Conservation (phyloP, 2,113 vertebrate species). For the Serilophus lunatus region DNA sequence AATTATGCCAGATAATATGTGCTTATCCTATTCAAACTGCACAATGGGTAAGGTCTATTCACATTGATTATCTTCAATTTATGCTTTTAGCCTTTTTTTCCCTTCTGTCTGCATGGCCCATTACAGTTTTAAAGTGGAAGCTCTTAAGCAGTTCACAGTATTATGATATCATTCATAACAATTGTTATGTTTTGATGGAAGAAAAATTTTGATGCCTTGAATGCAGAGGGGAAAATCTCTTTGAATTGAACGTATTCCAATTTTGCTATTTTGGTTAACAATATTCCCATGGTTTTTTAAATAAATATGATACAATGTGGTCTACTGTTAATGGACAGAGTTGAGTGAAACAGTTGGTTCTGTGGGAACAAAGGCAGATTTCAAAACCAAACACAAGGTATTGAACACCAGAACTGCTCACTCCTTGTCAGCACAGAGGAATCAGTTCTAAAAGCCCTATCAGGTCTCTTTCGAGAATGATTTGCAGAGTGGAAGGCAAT, state of each 20-base stretch:
- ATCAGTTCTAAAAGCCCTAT: neutral
- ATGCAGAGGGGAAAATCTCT: slow-evolving; percentile 17
- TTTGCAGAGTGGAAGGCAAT: neutral
- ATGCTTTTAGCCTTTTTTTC: slow-evolving; percentile 68
- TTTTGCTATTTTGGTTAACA: slow-evolving; percentile 48
- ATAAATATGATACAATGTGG: slow-evolving; percentile 22
- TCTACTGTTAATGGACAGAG: slow-evolving; percentile 22
- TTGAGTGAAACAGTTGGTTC: neutral
- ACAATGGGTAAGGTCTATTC: slow-evolving; percentile 73
- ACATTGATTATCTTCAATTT: slow-evolving; percentile 74
- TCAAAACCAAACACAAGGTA: neutral
- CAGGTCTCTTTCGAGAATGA: neutral
- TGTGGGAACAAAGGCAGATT: slow-evolving; percentile 5
- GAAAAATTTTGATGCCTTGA: slow-evolving; percentile 65
- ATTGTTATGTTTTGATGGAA: slow-evolving; percentile 69
- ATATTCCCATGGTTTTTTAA: slow-evolving; percentile 18
- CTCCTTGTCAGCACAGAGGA: neutral
- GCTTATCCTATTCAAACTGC: slow-evolving; percentile 72
- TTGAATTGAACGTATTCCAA: neutral
- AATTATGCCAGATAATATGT: slow-evolving; percentile 73
- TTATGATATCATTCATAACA: slow-evolving; percentile 73
- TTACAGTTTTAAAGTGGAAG: slow-evolving; percentile 70
- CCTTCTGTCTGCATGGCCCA: slow-evolving; percentile 60
- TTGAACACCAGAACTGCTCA: neutral
- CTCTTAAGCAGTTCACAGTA: slow-evolving; percentile 70